These are phyloP conservation scores for Psittacara wagleri DNA, from an alignment of 2,113 vertebrate species.

Conservation along the genomic window DNA sequence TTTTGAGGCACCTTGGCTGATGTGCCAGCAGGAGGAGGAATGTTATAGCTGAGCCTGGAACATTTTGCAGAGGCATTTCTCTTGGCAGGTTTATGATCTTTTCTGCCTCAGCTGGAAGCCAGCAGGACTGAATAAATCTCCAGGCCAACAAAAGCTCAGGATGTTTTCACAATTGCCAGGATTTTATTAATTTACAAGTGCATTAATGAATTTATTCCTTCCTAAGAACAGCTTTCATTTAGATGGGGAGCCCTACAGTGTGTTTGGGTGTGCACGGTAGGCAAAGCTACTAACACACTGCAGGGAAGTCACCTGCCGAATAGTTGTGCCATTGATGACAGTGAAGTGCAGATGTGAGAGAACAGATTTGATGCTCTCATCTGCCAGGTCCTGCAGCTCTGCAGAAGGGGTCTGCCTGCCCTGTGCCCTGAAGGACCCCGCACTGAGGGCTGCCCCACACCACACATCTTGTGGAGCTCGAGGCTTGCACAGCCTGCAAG, in stretches of 20 bases:
- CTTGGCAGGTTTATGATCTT: constrained; percentile 39
- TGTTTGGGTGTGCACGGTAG: not conserved
- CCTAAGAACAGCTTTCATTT: not conserved
- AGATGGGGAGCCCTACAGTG: not conserved
- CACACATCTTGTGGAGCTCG: not conserved
- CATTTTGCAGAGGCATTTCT: constrained; percentile 13
- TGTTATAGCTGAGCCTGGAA: not conserved
- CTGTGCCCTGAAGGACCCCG: too few relatives aligned
- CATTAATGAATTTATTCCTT: not conserved
- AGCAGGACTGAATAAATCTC: constrained; percentile 50
- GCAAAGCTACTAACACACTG: not conserved
- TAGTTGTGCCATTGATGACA: not conserved
- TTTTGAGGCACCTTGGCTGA: not conserved
- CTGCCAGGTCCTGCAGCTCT: not conserved
- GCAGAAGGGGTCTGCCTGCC: not conserved
- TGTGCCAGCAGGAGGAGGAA: not conserved
- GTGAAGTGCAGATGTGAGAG: not conserved
- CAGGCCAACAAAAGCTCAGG: not conserved
- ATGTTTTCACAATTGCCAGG: constrained; percentile 9
- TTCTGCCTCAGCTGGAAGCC: constrained; percentile 35
- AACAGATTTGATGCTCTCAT: not conserved
- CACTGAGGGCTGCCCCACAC: not conserved
- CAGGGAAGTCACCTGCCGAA: not conserved
- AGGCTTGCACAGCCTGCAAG: not conserved
- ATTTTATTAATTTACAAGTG: constrained; percentile 44